phyloP scores from a whole-genome alignment of 2,113 vertebrate species.

The Dicrurus megarhynchus region DNA sequence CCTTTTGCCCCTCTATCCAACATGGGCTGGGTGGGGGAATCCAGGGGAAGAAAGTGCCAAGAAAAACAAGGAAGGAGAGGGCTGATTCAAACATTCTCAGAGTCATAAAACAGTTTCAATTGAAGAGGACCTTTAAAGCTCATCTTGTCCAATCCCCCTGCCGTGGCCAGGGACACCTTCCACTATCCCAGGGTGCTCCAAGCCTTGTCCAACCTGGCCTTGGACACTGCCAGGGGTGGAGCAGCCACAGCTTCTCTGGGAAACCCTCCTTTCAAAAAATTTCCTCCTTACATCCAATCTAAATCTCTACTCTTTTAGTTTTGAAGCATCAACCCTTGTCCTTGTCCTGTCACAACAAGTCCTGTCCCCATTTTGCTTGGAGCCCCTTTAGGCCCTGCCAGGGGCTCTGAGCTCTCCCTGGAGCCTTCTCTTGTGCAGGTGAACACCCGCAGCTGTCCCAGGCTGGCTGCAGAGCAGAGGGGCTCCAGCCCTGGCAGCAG shows the following conservation, averaged over 20 bases:
- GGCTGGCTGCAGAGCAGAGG: not conserved
- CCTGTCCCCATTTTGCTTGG: not conserved
- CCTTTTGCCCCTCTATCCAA: not conserved
- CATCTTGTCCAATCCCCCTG: not conserved
- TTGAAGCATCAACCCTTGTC: not conserved
- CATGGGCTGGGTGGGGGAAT: not conserved
- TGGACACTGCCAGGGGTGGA: not conserved
- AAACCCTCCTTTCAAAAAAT: not conserved
- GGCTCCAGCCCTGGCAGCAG: not conserved
- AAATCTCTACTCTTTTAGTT: not conserved
- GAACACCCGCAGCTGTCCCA: not conserved
- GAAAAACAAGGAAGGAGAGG: not conserved
- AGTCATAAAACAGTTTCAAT: not conserved
- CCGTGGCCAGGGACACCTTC: not conserved
- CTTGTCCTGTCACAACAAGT: not conserved
- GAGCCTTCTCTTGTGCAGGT: not conserved
- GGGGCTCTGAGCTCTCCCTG: not conserved
- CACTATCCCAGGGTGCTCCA: not conserved
- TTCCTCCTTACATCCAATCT: not conserved
- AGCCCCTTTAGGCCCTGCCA: not conserved
- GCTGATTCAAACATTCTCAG: fast-evolving
- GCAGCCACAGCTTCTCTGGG: not conserved
- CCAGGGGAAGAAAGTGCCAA: not conserved
- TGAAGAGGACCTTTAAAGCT: not conserved
- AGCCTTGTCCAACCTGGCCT: fast-evolving